Evolutionary conservation across 1,140 invertebrate species (phyloP), one percentile per base, ranked within the genome.

Genomic region (Charaxes varanes): DNA sequence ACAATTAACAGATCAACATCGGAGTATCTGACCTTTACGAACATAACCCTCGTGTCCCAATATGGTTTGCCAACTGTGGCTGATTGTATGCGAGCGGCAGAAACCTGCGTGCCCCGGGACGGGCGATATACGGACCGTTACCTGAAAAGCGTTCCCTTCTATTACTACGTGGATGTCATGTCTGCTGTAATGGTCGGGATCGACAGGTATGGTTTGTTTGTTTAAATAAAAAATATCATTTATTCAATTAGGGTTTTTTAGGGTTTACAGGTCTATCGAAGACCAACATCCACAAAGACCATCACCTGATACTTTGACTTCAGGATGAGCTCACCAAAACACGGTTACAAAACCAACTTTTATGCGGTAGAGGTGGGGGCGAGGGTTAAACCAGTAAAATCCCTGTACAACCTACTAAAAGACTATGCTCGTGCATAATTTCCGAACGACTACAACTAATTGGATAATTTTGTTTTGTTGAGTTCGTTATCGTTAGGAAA

Each of bases 21-120:
- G 0, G 41, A 53, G 12, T 80, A 83, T 41, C 40, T 85, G 2
- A 81, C 68, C 6, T 90, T 88, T 54, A 86, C 85, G 10, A 89
- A 90, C 48, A 49, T 91, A 2, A 89, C 87, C 0, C 50, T 93
- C 7, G 85, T 93, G 10, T 90, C 90, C 1, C 85, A 87, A 1
- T 86, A 91, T 59, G 91, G 91, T 2, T 50, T 91, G 11, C 88
- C 88, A 0, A 89, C 80, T 5, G 85, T 86, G 4, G 33, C 66
- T 0, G 69, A 72, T 49, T 77, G 53, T 16, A 56, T 71, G 35
- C 52, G 41, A 14, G 59, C 81, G 0, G 71, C 85, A 0, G 66
- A 85, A 19, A 69, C 60, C 2, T 84, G 88, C 51, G 67, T 86
- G 11, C 84, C 87, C 0, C 77, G 81, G 26, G 73, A 72, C 22